phyloP scores from a whole-genome alignment of 2,113 vertebrate species.

The Carassius auratus region DNA sequence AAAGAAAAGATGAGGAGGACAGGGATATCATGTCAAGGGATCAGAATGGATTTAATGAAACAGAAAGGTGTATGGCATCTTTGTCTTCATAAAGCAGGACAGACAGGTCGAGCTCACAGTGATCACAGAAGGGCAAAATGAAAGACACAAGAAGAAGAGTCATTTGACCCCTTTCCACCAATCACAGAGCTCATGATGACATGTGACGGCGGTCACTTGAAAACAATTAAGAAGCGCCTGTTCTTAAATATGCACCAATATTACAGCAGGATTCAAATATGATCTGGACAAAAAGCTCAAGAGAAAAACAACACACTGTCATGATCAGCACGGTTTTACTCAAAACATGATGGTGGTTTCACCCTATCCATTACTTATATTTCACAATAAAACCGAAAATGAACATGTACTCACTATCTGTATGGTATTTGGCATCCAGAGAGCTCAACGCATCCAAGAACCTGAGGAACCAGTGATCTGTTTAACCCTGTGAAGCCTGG shows the following conservation, averaged over 20 bases:
- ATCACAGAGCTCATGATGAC: conserved; percentile 37
- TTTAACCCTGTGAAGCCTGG: neutral
- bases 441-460: neutral
- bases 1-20: neutral
- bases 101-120: conserved; percentile 22
- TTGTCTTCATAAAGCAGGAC: conserved; percentile 48
- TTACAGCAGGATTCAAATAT: conserved; percentile 35
- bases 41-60: conserved; percentile 25
- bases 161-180: conserved; percentile 36
- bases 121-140: neutral
- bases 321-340: neutral
- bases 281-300: conserved; percentile 28
- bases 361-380: neutral
- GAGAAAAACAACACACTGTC: conserved; percentile 12
- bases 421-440: neutral
- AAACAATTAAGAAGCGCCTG: conserved; percentile 37
- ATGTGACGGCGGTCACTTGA: conserved; percentile 50
- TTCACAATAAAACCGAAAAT: neutral
- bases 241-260: conserved; percentile 13
- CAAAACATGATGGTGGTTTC: neutral
- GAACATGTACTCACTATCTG: neutral
- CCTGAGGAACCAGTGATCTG: neutral
- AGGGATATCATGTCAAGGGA: neutral
- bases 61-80: conserved; percentile 13
- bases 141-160: conserved; percentile 12